These are phyloP conservation scores for Meloidogyne hapla DNA, from an alignment of 1,140 invertebrate species.

Conservation along the genomic window DNA sequence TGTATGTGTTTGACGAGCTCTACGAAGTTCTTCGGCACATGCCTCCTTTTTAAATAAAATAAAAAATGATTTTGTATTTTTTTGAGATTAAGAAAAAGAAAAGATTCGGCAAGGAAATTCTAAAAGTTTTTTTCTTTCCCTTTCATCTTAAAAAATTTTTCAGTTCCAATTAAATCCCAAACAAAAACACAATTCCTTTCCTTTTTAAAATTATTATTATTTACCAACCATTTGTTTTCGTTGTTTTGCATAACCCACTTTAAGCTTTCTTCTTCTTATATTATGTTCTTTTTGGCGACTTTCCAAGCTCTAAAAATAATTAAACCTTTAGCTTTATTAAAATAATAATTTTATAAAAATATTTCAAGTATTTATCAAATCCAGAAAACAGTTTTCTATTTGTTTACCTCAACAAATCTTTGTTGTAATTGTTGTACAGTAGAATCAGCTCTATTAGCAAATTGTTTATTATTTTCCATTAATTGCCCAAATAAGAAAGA, in stretches of 20 bases:
- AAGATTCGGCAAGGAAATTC: too few relatives aligned
- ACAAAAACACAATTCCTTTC: too few relatives aligned
- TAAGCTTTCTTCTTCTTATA: constrained; percentile 44
- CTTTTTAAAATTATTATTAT: constrained; percentile 4
- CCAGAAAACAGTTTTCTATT: too few relatives aligned
- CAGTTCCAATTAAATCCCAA: too few relatives aligned
- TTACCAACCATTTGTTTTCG: constrained; percentile 44
- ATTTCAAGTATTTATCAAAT: too few relatives aligned
- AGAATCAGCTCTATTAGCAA: constrained; percentile 33
- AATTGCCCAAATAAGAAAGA: constrained; percentile 41
- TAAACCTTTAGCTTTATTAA: neutral
- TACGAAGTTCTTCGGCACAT: constrained; percentile 42
- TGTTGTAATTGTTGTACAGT: constrained; percentile 44
- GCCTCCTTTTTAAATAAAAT: constrained; percentile 29
- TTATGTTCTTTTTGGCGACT: constrained; percentile 57
- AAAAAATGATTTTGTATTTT: too few relatives aligned
- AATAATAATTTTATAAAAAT: neutral
- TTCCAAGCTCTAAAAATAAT: constrained; percentile 45
- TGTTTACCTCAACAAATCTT: constrained; percentile 43
- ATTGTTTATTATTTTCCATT: constrained; percentile 42
- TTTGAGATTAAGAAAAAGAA: too few relatives aligned
- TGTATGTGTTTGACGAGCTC: constrained; percentile 38
- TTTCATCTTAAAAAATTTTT: too few relatives aligned
- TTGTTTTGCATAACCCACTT: constrained; percentile 47
- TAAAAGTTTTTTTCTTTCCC: too few relatives aligned